These are phyloP conservation scores for Tyto alba DNA, from an alignment of 2,113 vertebrate genomes.

Conservation along the genomic window DNA sequence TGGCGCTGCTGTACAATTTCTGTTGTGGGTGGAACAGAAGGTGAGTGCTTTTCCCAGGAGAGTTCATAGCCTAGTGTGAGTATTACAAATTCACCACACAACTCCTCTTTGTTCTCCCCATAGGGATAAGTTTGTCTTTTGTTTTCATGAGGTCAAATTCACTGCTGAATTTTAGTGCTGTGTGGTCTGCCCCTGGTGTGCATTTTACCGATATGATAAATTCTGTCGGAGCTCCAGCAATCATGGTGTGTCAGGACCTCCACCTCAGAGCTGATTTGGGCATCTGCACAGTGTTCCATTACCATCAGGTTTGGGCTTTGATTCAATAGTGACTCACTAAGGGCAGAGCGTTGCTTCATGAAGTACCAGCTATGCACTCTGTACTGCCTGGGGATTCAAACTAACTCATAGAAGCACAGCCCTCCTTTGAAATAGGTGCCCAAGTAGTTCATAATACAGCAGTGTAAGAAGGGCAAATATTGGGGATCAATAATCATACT, in stretches of 20 bases:
- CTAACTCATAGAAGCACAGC: not conserved
- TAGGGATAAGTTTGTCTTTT: not conserved
- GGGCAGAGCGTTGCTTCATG: not conserved
- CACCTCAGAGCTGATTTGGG: not conserved
- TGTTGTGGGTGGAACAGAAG: not conserved
- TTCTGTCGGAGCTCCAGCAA: not conserved
- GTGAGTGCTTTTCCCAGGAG: not conserved
- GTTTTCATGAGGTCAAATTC: not conserved
- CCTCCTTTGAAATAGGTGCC: not conserved
- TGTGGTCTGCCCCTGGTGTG: not conserved
- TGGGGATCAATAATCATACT: not conserved
- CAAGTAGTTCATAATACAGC: not conserved
- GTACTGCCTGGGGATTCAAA: not conserved
- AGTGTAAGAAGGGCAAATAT: not conserved
- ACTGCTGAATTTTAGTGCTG: not conserved
- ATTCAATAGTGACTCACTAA: slow-evolving; percentile 41
- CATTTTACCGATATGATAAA: not conserved
- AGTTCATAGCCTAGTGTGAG: not conserved
- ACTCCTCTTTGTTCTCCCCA: not conserved
- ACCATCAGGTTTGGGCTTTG: slow-evolving; percentile 13
- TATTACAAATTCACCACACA: not conserved
- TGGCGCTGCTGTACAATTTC: not conserved
- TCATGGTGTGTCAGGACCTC: not conserved
- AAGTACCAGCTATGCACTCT: not conserved
- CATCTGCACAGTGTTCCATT: not conserved